Conservation (phyloP, 2,888 invertebrate species). For the Melieria omissa region DNA sequence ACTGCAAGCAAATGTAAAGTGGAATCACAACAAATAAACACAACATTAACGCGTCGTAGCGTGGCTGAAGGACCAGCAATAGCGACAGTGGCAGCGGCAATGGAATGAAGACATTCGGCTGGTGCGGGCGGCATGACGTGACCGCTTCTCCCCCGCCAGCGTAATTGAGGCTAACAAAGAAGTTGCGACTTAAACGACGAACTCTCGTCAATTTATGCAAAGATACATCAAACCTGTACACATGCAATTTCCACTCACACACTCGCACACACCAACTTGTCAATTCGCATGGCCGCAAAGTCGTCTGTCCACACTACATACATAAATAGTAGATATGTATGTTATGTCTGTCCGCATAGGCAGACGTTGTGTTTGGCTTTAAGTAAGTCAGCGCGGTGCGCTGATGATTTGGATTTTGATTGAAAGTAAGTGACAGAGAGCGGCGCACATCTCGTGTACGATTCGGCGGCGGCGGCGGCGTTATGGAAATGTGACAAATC, state of each 20-base stretch:
- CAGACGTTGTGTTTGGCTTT: not conserved
- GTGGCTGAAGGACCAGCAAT: too few relatives aligned
- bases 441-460: too few relatives aligned
- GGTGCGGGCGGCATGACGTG: not conserved
- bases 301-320: not conserved
- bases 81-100: too few relatives aligned
- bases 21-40: too few relatives aligned
- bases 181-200: conserved; percentile 28
- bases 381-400: not conserved
- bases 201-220: conserved; percentile 29
- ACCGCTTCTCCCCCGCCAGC: conserved; percentile 1
- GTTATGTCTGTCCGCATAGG: too few relatives aligned
- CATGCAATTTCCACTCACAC: not conserved
- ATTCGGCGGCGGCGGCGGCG: too few relatives aligned
- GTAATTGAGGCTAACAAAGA: conserved; percentile 34
- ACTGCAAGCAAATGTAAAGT: too few relatives aligned
- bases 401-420: not conserved
- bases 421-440: conserved; percentile 3
- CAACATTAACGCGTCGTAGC: too few relatives aligned
- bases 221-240: conserved; percentile 8
- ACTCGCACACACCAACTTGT: not conserved
- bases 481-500: too few relatives aligned
- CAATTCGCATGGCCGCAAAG: too few relatives aligned
- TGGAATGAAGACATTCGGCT: too few relatives aligned
- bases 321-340: not conserved